Percentiles rank a stretch among this genome's conserved stretches.
phyloP scores from a whole-genome alignment of 1,140 invertebrate species.

The Heliconius congener region DNA sequence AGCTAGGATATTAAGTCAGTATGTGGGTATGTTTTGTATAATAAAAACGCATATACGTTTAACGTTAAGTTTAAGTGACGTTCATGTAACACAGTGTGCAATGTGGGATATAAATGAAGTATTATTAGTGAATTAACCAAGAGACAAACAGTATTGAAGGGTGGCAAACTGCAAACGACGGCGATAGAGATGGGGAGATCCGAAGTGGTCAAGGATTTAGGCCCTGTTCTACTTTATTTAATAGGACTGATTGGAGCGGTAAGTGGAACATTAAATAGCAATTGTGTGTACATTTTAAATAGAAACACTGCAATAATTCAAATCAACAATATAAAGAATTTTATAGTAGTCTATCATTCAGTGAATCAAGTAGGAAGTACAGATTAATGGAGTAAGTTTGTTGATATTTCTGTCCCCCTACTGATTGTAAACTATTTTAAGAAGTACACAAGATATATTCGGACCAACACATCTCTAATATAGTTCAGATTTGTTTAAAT shows the following conservation, averaged over 20 bases:
- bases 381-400: background rate
- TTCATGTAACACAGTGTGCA: background rate
- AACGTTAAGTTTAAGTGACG: background rate
- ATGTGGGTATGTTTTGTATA: constrained; percentile 8
- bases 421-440: background rate
- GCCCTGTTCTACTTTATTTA: background rate
- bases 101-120: constrained; percentile 3
- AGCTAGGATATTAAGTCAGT: constrained; percentile 36
- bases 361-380: background rate
- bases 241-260: constrained; percentile 1
- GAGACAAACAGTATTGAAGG: background rate
- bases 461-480: background rate
- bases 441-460: background rate
- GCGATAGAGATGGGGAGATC: background rate
- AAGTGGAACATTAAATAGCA: constrained; percentile 2
- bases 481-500: background rate
- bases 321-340: background rate
- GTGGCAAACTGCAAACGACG: background rate
- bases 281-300: background rate
- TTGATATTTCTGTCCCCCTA: constrained; percentile 3
- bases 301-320: background rate
- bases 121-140: constrained; percentile 7
- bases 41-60: constrained; percentile 2
- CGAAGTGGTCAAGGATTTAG: constrained; percentile 2
- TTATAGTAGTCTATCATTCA: background rate